phyloP scores from a whole-genome alignment of 2,797 vertebrate genomes.

The Oreochromis mossambicus region DNA sequence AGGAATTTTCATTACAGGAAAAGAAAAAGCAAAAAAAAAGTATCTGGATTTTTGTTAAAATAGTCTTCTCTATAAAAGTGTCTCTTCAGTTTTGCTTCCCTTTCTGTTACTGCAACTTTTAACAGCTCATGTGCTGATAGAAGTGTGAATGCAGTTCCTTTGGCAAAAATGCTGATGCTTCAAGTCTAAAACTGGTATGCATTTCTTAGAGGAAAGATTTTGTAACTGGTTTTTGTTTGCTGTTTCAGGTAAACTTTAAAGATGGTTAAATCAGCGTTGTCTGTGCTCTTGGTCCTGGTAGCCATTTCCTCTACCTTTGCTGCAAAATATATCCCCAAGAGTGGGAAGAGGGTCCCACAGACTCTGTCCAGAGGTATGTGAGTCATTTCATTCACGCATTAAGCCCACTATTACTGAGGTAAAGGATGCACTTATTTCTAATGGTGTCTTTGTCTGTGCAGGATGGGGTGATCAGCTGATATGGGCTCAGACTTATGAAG shows the following conservation, averaged over 20 bases:
- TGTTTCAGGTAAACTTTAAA: constrained; percentile 8
- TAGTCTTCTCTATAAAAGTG: neutral
- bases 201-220: neutral
- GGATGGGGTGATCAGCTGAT: constrained; percentile 95
- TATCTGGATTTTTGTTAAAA: neutral
- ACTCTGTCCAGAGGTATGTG: constrained; percentile 90
- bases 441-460: constrained; percentile 42
- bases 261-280: constrained; percentile 81
- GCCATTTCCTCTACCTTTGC: constrained; percentile 72
- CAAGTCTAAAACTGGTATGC: neutral
- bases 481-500: constrained; percentile 97
- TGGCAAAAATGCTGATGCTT: neutral
- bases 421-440: neutral
- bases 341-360: constrained; percentile 82
- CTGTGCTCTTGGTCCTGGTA: constrained; percentile 77
- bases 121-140: neutral
- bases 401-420: neutral
- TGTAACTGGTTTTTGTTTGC: neutral
- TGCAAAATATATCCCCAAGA: constrained; percentile 74
- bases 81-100: neutral
- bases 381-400: neutral
- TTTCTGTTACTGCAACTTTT: neutral
- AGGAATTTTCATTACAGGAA: neutral
- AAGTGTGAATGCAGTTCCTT: neutral
- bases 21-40: neutral